Conservation (phyloP, 1,140 invertebrate species). For the Dryas iulia region DNA sequence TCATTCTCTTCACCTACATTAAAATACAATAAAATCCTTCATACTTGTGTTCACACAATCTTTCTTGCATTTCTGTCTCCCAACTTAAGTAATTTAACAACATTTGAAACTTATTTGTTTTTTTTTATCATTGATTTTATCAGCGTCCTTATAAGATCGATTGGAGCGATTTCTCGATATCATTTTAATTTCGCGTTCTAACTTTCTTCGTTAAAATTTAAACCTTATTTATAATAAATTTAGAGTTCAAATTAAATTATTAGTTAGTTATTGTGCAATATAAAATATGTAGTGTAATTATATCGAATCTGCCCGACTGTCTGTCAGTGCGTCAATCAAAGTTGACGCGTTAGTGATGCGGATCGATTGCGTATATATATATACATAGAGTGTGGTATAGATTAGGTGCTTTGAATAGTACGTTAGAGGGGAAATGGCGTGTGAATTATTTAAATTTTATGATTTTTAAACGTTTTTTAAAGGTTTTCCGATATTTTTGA, state of each 20-base stretch:
- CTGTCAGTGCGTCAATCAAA: conserved; percentile 68
- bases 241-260: conserved; percentile 14
- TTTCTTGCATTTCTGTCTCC: background rate
- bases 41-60: background rate
- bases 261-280: conserved; percentile 39
- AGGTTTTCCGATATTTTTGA: too few relatives aligned
- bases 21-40: background rate
- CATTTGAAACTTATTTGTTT: background rate
- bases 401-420: background rate
- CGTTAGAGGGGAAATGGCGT: background rate
- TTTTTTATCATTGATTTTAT: conserved; percentile 19
- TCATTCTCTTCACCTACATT: too few relatives aligned
- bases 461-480: too few relatives aligned
- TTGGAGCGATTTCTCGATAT: conserved; percentile 36
- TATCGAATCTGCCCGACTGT: conserved; percentile 69
- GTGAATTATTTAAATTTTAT: too few relatives aligned
- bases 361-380: conserved; percentile 13
- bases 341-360: conserved; percentile 51
- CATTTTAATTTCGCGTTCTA: conserved; percentile 12
- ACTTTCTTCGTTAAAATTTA: background rate
- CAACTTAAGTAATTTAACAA: background rate
- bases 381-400: background rate
- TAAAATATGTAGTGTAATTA: conserved; percentile 78
- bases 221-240: background rate
- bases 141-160: conserved; percentile 35